Evolutionary conservation across 2,113 vertebrate species (phyloP).

Genomic region (Xiphophorus maculatus): DNA sequence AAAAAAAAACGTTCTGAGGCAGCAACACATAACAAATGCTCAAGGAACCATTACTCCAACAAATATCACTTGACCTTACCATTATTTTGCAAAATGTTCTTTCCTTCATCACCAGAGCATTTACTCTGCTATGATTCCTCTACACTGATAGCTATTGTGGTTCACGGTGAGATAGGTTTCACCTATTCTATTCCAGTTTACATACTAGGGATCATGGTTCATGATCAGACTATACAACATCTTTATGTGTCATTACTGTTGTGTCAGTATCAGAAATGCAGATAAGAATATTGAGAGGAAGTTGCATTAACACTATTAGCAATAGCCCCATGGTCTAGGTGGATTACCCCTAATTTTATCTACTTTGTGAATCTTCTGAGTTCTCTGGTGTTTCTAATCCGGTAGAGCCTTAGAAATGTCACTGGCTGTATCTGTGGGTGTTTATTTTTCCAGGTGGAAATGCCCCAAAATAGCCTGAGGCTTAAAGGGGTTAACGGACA

Average conservation of each 20-base stretch:
- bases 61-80: background rate
- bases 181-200: background rate
- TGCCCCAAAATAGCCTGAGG: conserved; percentile 9
- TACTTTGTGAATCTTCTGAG: background rate
- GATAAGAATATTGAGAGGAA: background rate
- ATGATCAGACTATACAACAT: background rate
- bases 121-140: background rate
- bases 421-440: background rate
- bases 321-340: background rate
- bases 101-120: background rate
- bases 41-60: background rate
- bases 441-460: conserved; percentile 14
- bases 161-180: background rate
- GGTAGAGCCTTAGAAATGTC: background rate
- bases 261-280: background rate
- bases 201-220: background rate
- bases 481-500: conserved; percentile 12
- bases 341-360: background rate
- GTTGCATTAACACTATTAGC: background rate
- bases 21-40: no score
- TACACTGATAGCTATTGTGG: background rate
- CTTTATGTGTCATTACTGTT: background rate
- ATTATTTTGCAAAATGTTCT: background rate
- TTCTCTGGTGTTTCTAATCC: conserved; percentile 1
- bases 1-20: no score